A percentile compares a stretch with the other conserved stretches of the same genome.
These are phyloP conservation scores for Amiota minor DNA, from an alignment of 2,888 invertebrate species.

Conservation along the genomic window DNA sequence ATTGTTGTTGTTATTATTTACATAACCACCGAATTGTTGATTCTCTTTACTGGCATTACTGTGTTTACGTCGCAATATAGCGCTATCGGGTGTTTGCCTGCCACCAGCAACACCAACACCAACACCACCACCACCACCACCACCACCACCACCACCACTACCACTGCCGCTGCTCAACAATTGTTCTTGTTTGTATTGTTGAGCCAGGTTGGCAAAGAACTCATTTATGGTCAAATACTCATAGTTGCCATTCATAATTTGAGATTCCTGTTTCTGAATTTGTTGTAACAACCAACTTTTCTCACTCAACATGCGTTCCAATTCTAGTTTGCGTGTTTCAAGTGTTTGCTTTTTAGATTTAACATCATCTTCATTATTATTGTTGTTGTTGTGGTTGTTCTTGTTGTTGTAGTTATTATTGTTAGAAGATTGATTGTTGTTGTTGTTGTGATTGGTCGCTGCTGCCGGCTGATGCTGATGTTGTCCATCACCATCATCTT, in stretches of 20 bases:
- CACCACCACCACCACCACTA: conserved; percentile 12
- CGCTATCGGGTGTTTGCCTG: conserved; percentile 31
- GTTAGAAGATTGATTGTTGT: conserved; percentile 35
- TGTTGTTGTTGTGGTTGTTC: conserved; percentile 51
- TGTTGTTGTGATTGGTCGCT: conserved; percentile 1
- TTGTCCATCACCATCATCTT: conserved; percentile 50
- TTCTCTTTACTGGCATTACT: conserved; percentile 56
- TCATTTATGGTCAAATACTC: conserved; percentile 68
- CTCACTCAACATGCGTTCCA: conserved; percentile 71
- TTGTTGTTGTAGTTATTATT: conserved; percentile 43
- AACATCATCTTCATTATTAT: conserved; percentile 49
- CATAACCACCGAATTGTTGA: conserved; percentile 38
- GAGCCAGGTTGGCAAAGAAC: conserved; percentile 61
- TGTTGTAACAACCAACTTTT: conserved; percentile 72
- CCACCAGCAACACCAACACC: conserved; percentile 24
- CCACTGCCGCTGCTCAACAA: not conserved
- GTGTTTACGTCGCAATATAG: conserved; percentile 67
- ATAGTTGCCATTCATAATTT: conserved; percentile 70
- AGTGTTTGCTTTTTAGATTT: conserved; percentile 64
- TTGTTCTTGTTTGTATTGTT: conserved; percentile 65
- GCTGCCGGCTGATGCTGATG: conserved; percentile 41
- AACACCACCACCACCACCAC: conserved; percentile 12
- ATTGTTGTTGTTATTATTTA: conserved; percentile 39
- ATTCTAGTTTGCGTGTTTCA: conserved; percentile 68
- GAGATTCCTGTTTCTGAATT: conserved; percentile 71